Evolutionary conservation across 2,113 vertebrate species (phyloP).

Genomic region (Cochlearius cochlearius): DNA sequence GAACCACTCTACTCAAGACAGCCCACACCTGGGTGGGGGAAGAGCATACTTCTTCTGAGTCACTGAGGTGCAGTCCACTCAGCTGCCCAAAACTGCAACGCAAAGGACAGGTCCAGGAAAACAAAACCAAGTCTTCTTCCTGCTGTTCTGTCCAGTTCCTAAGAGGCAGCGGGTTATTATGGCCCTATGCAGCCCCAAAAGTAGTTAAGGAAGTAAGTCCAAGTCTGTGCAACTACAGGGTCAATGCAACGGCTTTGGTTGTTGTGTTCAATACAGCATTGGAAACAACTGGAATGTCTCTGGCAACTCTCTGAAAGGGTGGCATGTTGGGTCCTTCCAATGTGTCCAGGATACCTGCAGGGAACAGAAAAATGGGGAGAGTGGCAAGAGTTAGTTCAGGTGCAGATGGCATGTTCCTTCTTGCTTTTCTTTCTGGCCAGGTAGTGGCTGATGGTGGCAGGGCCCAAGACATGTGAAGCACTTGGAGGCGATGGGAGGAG

Average conservation of each 20-base stretch:
- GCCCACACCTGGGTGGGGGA: background rate
- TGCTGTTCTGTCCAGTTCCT: conserved; percentile 36
- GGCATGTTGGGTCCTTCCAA: conserved; percentile 86
- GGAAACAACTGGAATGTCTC: conserved; percentile 83
- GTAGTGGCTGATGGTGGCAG: background rate
- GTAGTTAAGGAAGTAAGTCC: conserved; percentile 45
- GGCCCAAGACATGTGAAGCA: rapidly evolving
- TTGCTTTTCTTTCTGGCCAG: background rate
- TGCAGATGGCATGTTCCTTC: background rate
- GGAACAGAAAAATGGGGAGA: background rate
- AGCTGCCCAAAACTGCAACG: background rate
- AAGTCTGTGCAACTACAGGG: conserved; percentile 69
- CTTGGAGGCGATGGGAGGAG: background rate
- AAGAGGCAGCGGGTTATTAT: conserved; percentile 26
- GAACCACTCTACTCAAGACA: conserved; percentile 18
- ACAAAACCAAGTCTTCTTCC: background rate
- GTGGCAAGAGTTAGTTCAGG: background rate
- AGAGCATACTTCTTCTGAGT: background rate
- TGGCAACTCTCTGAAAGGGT: conserved; percentile 90
- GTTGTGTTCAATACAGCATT: conserved; percentile 78
- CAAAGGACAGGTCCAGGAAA: conserved; percentile 19
- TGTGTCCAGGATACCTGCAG: conserved; percentile 88
- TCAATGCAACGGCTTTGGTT: conserved; percentile 65
- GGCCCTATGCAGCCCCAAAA: conserved; percentile 19
- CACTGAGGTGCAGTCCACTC: background rate